Base-by-base conservation (phyloP, 2,797 vertebrate genomes). In the Thripadectes ignobilis region DNA sequence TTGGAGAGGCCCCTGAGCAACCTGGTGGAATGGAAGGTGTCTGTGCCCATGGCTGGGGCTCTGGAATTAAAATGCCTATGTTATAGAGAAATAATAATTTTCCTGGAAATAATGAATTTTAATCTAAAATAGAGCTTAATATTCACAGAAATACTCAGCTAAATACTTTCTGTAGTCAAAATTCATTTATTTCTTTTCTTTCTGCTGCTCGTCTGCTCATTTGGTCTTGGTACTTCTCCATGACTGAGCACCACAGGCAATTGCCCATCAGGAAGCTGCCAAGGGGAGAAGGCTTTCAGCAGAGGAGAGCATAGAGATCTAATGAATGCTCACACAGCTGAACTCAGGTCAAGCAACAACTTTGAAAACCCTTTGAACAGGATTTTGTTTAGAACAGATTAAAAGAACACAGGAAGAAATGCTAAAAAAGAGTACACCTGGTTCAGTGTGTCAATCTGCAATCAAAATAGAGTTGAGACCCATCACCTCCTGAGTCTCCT, bases 201-300 rank as follows among this genome's bases (percentile, higher is more conserved):
- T 69, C n/a, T 85, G 29, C 39, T 58, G n/a, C 30, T 85, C 7
- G 19, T 63, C 30, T 67, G 30, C 20, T 74, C 34, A 43, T 77
- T 83, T 17, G 1, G 7, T 74, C 24, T 75, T 75, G 16, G 12
- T 68, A 57, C 19, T 78, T 78, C 32, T 91, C 52, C 71, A 27
- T 30, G 66, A 62, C 23, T 49, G 88, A 94, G 30, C 32, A 67
- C 46, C 0, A 0, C 0, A 0, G 46, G 15, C 32, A 24, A 52
- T 8, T 65, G n/a, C 46, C 75, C 68, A 54, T 29, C 0, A 0
- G 81, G 55, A 83, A 89, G 13, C 23, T 36, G 58, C 30, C 2
- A 20, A 92, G 34, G 46, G 62, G 43, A 2, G 3, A 89, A 79
- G 14, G 46, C 15, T 85, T 61, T 88, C 73, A 73, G 34, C 46